Conservation (phyloP, 1,140 invertebrate genomes). For the Temnothorax longispinosus region DNA sequence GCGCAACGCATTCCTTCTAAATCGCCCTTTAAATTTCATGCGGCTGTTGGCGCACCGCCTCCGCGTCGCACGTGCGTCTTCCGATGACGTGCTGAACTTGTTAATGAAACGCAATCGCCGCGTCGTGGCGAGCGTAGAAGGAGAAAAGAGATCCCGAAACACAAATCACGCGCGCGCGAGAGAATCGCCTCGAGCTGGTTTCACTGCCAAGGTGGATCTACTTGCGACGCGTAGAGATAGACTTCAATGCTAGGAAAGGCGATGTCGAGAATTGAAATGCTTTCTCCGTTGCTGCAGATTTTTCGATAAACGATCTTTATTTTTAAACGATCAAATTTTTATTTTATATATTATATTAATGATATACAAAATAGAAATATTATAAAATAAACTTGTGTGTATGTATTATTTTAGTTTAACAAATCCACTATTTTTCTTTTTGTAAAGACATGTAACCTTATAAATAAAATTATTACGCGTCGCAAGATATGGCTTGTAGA, state of each 20-base stretch:
- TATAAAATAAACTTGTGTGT: neutral
- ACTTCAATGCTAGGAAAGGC: constrained; percentile 33
- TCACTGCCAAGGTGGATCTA: constrained; percentile 62
- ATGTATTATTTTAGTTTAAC: neutral
- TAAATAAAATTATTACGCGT: neutral
- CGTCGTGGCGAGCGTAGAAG: constrained; percentile 22
- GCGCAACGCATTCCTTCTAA: constrained; percentile 29
- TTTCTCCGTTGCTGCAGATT: constrained; percentile 3
- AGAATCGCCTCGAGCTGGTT: constrained; percentile 56
- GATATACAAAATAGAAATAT: neutral
- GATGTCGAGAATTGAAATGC: constrained; percentile 33
- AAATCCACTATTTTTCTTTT: neutral
- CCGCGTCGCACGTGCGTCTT: constrained; percentile 49
- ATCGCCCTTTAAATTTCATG: constrained; percentile 53
- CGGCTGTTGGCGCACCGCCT: neutral
- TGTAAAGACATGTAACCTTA: neutral
- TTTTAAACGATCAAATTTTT: neutral
- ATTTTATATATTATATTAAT: neutral
- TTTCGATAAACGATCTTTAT: neutral
- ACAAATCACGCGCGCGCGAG: constrained; percentile 25
- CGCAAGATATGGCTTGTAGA: neutral
- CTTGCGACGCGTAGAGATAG: constrained; percentile 10
- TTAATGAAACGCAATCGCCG: constrained; percentile 63
- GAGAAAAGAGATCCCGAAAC: constrained; percentile 62
- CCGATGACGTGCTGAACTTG: constrained; percentile 41